Evolutionary conservation across 2,888 invertebrate genomes (phyloP).

Genomic region (Harpalus rubripes): DNA sequence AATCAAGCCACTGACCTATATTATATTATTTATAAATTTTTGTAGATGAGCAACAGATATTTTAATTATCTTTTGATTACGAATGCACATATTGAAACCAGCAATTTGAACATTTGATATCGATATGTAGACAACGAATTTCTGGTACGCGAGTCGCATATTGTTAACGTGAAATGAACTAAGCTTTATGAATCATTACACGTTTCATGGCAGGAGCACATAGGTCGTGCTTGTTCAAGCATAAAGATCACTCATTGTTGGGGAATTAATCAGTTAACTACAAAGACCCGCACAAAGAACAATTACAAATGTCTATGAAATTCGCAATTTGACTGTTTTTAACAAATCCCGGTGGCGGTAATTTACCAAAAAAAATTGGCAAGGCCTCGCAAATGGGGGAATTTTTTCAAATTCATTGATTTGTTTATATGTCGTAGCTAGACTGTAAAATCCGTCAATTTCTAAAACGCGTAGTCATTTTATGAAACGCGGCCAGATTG

Average conservation of each 20-base stretch:
- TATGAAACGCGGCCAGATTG: too few species aligned
- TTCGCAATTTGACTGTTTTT: constrained; percentile 17
- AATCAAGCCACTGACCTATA: not conserved
- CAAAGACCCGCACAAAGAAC: constrained; percentile 25
- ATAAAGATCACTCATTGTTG: constrained; percentile 59
- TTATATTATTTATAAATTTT: not conserved
- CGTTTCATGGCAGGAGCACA: constrained; percentile 43
- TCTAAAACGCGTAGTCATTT: too few species aligned
- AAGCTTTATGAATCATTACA: constrained; percentile 53
- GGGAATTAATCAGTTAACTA: constrained; percentile 40
- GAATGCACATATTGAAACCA: not conserved
- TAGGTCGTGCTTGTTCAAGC: constrained; percentile 61
- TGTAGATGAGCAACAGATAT: too few species aligned
- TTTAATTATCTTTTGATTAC: not conserved
- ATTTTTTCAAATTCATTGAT: not conserved
- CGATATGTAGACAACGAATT: constrained; percentile 7
- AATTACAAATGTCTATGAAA: constrained; percentile 26
- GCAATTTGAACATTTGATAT: not conserved
- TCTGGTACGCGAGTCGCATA: constrained; percentile 29
- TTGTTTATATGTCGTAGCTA: too few species aligned
- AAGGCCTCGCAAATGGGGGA: not conserved
- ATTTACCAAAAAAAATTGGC: constrained; percentile 13
- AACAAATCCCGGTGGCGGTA: constrained; percentile 33
- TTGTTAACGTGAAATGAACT: constrained; percentile 29
- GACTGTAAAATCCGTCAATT: too few species aligned